Evolutionary conservation across 2,888 invertebrate species (phyloP), one percentile per base, ranked within the genome.

Genomic region (Drosophila birchii): DNA sequence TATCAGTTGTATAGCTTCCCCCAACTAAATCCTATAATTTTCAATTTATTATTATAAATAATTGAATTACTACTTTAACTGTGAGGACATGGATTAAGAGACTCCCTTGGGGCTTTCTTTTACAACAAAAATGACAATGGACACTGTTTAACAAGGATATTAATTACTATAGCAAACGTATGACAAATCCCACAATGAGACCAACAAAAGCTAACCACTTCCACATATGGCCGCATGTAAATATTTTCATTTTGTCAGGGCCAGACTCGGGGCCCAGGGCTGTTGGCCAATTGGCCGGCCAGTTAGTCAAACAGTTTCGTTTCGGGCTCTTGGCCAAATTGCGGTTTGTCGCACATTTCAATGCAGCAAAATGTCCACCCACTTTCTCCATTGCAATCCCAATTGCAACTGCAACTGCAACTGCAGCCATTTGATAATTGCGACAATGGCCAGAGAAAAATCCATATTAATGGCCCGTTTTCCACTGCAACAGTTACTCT

Each of bases 391-490:
- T 53, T 67, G 36, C 60, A 63, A 61, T 53, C 58, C 44, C 77
- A 64, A 51, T 6, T 32, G 32, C 14, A 51, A 49, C 54, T 51
- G 34, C 14, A 51, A 49, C 54, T 51, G 34, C 34, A 34, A 51
- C 55, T 63, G 51, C 75, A 64, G 53, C 64, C 79, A 83, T 86
- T 86, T 78, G 79, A 78, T 88, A 77, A 88, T 87, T 81, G 74
- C 70, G 51, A 73, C 69, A 74, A 68, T 51, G 61, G 63, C 20
- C 68, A 71, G 45, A 57, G 57, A 68, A 76, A 78, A 78, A 70
- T 80, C 76, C 61, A 72, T 78, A 78, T 51, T 73, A 74, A 67
- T 75, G 72, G 67, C 59, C 73, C 67, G 59, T 70, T 71, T 63
- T 54, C 38, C 44, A 56, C 58, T 55, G 64, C 47, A 73, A 63